Conservation (phyloP, 2,888 invertebrate species). For the Polyommatus iphigenia region DNA sequence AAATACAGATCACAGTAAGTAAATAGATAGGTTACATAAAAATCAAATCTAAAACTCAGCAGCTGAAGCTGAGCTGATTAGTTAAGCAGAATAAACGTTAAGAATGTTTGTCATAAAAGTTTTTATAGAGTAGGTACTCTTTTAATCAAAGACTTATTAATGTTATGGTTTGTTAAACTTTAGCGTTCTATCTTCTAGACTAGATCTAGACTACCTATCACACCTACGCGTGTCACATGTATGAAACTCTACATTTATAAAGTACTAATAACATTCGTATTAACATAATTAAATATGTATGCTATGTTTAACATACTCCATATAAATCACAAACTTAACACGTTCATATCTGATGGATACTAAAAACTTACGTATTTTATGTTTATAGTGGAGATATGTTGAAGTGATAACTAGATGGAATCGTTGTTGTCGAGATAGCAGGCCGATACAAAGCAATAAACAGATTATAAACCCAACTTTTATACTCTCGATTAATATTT, state of each 20-base stretch:
- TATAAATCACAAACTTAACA: conserved; percentile 15
- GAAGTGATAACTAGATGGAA: neutral
- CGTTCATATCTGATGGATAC: conserved; percentile 13
- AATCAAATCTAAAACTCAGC: no score
- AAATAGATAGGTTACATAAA: no score
- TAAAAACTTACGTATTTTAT: conserved; percentile 20
- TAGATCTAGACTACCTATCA: neutral
- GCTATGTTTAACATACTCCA: conserved; percentile 7
- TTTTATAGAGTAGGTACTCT: no score
- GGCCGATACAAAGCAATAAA: neutral
- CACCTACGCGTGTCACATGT: neutral
- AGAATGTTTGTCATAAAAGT: no score
- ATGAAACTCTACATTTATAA: neutral
- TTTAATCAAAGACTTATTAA: no score
- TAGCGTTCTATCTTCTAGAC: neutral
- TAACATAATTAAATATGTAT: conserved; percentile 14
- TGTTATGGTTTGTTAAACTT: no score
- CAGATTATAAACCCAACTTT: conserved; percentile 16
- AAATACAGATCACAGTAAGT: no score
- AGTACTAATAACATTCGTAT: neutral
- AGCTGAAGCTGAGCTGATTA: no score
- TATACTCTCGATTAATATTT: neutral
- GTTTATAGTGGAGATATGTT: conserved; percentile 25
- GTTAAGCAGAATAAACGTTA: no score
- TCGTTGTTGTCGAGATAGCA: neutral